These are phyloP conservation scores for Cygnus olor DNA, from an alignment of 2,797 vertebrate genomes.

Conservation along the genomic window DNA sequence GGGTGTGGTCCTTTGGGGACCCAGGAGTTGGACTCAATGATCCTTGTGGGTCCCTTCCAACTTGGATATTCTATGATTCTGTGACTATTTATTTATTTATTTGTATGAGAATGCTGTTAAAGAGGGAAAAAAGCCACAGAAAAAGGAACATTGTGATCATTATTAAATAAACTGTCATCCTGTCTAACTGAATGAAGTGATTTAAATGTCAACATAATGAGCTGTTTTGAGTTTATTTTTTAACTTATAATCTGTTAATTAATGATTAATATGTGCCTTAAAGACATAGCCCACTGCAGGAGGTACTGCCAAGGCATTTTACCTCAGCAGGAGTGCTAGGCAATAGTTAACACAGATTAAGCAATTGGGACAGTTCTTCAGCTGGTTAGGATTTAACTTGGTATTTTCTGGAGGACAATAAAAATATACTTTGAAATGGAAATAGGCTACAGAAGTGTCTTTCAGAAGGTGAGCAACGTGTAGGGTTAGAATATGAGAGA, in stretches of 20 bases:
- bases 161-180: constrained; percentile 43
- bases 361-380: neutral
- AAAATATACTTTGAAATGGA: constrained; percentile 23
- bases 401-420: constrained; percentile 39
- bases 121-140: neutral
- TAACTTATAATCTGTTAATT: constrained; percentile 65
- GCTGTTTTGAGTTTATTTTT: constrained; percentile 59
- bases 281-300: constrained; percentile 54
- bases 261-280: constrained; percentile 51
- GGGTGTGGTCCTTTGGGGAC: no score
- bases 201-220: constrained; percentile 55
- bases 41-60: no score
- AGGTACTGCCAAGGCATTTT: constrained; percentile 37
- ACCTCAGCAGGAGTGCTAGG: constrained; percentile 43
- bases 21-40: no score
- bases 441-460: neutral
- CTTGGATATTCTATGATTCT: no score
- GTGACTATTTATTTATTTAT: neutral
- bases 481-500: neutral
- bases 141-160: constrained; percentile 16
- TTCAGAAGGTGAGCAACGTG: neutral
- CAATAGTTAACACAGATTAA: constrained; percentile 46
- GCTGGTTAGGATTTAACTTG: constrained; percentile 35
- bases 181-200: constrained; percentile 26
- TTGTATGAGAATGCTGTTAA: neutral